Evolutionary conservation across 2,113 vertebrate genomes (phyloP).

Genomic region (Trogon surrucura): DNA sequence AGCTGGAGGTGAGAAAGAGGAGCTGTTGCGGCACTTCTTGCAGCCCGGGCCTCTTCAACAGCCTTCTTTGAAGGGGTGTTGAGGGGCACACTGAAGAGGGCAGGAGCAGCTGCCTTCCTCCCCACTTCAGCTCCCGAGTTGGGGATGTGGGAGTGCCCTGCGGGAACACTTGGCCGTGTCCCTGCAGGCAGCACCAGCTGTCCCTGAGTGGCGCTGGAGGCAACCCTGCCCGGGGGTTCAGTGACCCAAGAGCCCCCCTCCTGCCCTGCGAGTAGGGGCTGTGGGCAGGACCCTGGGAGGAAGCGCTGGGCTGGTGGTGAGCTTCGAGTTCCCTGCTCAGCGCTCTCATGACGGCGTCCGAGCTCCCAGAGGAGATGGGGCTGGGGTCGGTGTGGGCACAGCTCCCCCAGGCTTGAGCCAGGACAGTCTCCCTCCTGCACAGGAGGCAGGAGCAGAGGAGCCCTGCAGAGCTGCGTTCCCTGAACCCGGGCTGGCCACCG

Average conservation of each 20-base stretch:
- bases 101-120: background rate
- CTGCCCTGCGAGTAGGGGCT: background rate
- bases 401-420: background rate
- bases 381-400: background rate
- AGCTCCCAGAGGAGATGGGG: background rate
- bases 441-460: background rate
- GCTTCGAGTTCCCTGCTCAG: background rate
- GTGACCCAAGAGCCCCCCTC: background rate
- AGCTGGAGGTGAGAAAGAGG: background rate
- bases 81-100: fast-evolving
- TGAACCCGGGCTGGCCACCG: background rate
- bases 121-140: too few relatives aligned
- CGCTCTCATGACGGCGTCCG: fast-evolving
- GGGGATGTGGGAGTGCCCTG: fast-evolving
- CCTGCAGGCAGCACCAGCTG: fast-evolving
- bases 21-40: background rate
- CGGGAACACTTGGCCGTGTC: fast-evolving
- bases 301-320: background rate
- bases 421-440: background rate
- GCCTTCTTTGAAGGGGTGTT: background rate
- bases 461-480: background rate
- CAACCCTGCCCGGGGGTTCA: background rate
- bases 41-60: fast-evolving
- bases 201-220: background rate
- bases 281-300: background rate